Base-by-base conservation (phyloP, 2,888 invertebrate species). In the Cephus pulcher region DNA sequence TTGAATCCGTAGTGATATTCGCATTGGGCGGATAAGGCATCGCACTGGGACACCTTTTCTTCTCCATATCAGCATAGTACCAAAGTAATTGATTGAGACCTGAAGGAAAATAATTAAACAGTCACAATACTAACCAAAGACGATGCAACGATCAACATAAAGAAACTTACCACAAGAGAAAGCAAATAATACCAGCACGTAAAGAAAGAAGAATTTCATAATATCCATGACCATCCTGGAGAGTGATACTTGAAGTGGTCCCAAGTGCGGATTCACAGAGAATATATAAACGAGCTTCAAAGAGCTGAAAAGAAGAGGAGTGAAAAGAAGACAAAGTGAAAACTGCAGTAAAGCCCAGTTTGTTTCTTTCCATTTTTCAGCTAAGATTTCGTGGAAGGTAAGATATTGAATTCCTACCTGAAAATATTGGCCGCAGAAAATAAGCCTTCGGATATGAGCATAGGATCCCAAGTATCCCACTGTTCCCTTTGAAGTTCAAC, bases 391-490 rank as follows among this genome's bases (percentile, higher is more conserved):
- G 6, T 23, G 23, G 2, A 56, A 23, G 23, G 9, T 23, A 9
- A 56, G 15, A 15, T 56, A 56, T 56, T 56, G 56, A 56, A 56
- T 56, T 56, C 9, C 74, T 34, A 94, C 95, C 95, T 95, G 91
- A 97, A 98, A 92, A 99, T 99, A 93, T 99, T 99, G 83, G 99
- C 99, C 32, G 99, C 98, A 30, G 99, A 99, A 93, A 99, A 99
- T 77, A 99, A 94, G 56, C 98, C 98, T 92, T 98, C 98, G 35
- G 98, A 97, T 82, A 97, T 97, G 85, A 99, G 94, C 96, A 98
- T 99, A 32, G 99, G 99, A 92, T 99, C 99, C 97, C 98, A 99
- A 11, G 98, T 96, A 92, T 99, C 98, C 99, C 99, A 99, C 85
- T 97, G 94, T 92, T 97, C 97, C 80, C 99, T 94, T 75, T 96